Percentiles rank a stretch among this genome's conserved stretches.
Conservation (phyloP, 2,797 vertebrate genomes). For the Gorsachius magnificus region DNA sequence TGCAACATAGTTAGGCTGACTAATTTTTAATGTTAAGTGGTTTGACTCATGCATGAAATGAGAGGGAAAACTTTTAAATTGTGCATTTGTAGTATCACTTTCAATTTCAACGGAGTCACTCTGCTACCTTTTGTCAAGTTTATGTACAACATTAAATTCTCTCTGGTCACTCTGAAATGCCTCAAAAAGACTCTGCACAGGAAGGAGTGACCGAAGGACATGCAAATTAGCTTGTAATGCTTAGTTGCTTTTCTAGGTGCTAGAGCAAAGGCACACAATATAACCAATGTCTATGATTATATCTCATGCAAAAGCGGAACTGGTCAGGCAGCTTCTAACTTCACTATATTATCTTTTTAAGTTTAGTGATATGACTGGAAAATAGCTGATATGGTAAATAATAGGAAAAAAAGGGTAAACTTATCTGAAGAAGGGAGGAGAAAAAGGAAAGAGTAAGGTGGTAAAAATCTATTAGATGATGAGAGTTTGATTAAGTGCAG, state of each 20-base stretch:
- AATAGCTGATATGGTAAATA: neutral
- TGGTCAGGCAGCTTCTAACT: neutral
- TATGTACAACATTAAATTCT: neutral
- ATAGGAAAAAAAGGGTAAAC: neutral
- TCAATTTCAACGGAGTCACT: neutral
- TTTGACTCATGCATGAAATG: neutral
- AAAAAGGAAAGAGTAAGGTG: neutral
- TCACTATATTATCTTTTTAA: neutral
- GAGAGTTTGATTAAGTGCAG: neutral
- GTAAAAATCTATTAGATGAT: neutral
- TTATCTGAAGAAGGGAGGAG: neutral
- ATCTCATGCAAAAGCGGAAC: neutral
- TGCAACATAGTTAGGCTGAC: neutral
- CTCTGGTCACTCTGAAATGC: neutral
- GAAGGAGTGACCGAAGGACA: neutral
- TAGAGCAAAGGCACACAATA: neutral
- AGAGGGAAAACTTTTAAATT: neutral
- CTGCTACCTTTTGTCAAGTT: fast-evolving
- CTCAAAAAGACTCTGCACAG: neutral
- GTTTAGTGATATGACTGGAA: neutral
- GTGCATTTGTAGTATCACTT: fast-evolving
- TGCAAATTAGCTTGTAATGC: neutral
- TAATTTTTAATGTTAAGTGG: neutral
- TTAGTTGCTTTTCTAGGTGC: neutral
- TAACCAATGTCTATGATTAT: neutral